phyloP scores from a whole-genome alignment of 2,797 vertebrate genomes.

The Xerus rutilus region DNA sequence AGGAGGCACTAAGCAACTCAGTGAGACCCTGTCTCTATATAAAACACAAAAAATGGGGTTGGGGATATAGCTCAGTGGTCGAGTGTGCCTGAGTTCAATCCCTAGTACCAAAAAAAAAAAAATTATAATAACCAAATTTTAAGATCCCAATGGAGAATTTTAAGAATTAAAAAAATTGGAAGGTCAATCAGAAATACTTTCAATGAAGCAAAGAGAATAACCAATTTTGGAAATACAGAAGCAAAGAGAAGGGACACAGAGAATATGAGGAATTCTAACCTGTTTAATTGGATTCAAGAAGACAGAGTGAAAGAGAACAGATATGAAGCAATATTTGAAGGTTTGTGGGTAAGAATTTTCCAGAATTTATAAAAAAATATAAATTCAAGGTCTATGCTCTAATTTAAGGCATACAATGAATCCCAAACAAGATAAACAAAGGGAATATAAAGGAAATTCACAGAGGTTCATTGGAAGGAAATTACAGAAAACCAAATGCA shows the following conservation, averaged over 20 bases:
- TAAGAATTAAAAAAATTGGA: slow-evolving; percentile 9
- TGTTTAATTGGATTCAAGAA: background rate
- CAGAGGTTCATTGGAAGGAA: background rate
- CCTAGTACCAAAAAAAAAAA: background rate
- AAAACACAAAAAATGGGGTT: too few relatives aligned
- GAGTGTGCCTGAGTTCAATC: too few relatives aligned
- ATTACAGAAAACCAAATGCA: background rate
- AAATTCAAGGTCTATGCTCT: background rate
- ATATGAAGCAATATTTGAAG: slow-evolving; percentile 41
- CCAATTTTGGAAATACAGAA: background rate
- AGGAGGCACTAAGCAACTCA: too few relatives aligned
- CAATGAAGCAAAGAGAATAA: background rate
- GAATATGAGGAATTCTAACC: background rate
- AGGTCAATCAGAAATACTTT: slow-evolving; percentile 1
- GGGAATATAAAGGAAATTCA: background rate
- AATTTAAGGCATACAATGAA: background rate
- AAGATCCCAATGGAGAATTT: background rate
- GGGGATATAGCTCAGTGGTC: too few relatives aligned
- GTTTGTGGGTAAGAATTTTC: background rate
- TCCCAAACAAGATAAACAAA: background rate
- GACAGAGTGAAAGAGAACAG: background rate
- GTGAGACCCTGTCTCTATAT: too few relatives aligned
- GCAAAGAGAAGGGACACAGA: background rate
- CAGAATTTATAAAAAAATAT: background rate
- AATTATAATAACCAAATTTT: background rate